Evolutionary conservation across 2,113 vertebrate genomes (phyloP).

Genomic region (Chloebia gouldiae): DNA sequence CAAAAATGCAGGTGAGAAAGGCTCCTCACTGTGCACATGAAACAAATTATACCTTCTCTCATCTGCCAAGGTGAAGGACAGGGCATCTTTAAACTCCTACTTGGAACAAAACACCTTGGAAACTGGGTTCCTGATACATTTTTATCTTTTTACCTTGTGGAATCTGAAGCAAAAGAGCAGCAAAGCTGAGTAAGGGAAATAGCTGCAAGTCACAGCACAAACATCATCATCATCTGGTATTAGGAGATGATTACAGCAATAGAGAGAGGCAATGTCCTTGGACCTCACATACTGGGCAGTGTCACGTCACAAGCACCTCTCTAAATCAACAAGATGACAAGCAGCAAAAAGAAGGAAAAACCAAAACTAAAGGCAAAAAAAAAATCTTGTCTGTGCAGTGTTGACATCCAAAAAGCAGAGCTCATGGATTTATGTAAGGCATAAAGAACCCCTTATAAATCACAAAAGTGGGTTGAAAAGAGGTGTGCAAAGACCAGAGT

Average conservation of each 20-base stretch:
- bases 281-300: neutral
- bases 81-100: neutral
- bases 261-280: neutral
- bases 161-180: neutral
- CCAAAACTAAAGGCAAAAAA: neutral
- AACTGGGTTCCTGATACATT: neutral
- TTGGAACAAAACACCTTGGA: neutral
- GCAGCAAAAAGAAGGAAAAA: neutral
- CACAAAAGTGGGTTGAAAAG: neutral
- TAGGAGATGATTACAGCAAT: neutral
- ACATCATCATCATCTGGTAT: neutral
- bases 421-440: fast-evolving
- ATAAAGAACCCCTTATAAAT: neutral
- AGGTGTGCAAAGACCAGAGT: neutral
- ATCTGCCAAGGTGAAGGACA: neutral
- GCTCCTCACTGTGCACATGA: neutral
- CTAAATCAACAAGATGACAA: neutral
- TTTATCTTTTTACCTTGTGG: neutral
- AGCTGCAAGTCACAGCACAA: neutral
- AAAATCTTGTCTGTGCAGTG: neutral
- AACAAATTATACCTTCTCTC: neutral
- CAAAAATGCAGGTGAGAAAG: neutral
- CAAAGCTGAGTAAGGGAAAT: neutral
- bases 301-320: neutral
- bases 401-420: neutral